These are phyloP conservation scores for Chascanopsetta lugubris DNA, from an alignment of 2,113 vertebrate species.

Conservation along the genomic window DNA sequence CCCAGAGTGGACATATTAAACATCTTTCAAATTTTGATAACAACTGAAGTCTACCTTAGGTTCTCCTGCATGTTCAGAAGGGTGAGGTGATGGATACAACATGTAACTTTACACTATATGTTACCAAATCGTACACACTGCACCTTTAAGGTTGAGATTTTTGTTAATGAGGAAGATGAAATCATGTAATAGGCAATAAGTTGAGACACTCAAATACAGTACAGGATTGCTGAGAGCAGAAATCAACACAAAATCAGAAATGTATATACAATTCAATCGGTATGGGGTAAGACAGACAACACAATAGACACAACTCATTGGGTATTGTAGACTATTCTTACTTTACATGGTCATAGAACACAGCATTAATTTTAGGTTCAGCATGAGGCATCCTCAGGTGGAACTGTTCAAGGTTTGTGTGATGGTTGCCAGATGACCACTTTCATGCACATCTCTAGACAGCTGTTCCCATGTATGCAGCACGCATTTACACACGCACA, in stretches of 20 bases:
- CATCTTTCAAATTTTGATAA: too few relatives aligned
- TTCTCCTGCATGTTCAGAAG: too few relatives aligned
- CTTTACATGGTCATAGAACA: not conserved
- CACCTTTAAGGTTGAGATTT: not conserved
- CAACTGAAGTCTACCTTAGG: too few relatives aligned
- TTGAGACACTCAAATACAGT: not conserved
- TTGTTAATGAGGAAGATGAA: too few relatives aligned
- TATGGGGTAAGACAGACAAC: not conserved
- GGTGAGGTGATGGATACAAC: too few relatives aligned
- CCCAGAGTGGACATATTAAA: too few relatives aligned
- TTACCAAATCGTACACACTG: too few relatives aligned
- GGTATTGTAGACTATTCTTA: not conserved
- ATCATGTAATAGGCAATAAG: too few relatives aligned
- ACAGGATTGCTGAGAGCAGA: not conserved
- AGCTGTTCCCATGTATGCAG: not conserved
- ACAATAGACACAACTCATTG: not conserved
- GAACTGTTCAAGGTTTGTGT: not conserved
- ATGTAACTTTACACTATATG: too few relatives aligned
- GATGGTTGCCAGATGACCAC: not conserved
- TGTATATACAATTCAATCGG: too few relatives aligned
- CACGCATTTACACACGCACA: too few relatives aligned
- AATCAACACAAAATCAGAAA: too few relatives aligned
- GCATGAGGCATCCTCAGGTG: not conserved
- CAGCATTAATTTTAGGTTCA: not conserved
- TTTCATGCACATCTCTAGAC: not conserved